phyloP scores from a whole-genome alignment of 92 coral and sea anemone genomes.

The Metridium senile region DNA sequence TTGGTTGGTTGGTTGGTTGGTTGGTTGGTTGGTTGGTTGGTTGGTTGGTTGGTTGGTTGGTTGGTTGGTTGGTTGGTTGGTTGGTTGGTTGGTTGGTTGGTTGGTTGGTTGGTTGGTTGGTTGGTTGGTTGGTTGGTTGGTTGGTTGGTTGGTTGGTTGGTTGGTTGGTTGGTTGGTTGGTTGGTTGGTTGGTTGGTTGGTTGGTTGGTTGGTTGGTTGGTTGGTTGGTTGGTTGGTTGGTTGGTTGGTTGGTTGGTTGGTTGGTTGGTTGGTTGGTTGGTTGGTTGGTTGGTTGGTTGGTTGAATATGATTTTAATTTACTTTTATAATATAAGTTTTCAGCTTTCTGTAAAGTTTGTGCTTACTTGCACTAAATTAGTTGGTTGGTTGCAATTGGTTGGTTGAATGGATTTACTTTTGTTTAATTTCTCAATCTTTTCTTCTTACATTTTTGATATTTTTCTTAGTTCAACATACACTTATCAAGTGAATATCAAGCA shows the following conservation, averaged over 20 bases:
- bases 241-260: not conserved
- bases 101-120: not conserved
- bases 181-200: not conserved
- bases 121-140: not conserved
- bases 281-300: not conserved
- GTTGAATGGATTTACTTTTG: not conserved
- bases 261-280: not conserved
- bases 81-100: not conserved
- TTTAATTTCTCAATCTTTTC: not conserved
- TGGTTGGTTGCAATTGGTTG: not conserved
- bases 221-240: not conserved
- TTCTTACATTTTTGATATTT: not conserved
- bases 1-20: not conserved
- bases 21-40: not conserved
- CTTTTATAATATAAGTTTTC: not conserved
- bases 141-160: not conserved
- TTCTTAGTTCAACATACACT: conserved; percentile 32
- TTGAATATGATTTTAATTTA: not conserved
- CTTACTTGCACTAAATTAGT: too few relatives aligned
- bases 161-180: not conserved
- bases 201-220: not conserved
- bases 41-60: not conserved
- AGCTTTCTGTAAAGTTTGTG: not conserved
- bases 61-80: not conserved
- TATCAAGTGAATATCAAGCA: conserved; percentile 65